Conservation (phyloP, 2,797 vertebrate genomes). For the Gallirallus australis region DNA sequence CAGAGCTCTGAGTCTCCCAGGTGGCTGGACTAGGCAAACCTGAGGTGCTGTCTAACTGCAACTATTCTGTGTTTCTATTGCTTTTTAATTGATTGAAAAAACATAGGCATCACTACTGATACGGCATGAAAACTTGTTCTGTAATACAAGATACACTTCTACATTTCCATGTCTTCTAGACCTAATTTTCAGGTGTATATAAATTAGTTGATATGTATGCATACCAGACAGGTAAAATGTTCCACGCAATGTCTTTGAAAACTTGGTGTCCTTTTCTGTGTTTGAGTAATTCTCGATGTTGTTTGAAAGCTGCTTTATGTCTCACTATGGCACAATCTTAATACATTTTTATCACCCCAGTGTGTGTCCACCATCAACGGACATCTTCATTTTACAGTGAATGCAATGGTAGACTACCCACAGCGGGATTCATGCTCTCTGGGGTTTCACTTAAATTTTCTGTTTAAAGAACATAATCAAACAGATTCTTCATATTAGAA, state of each 20-base stretch:
- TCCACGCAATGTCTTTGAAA: neutral
- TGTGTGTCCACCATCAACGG: neutral
- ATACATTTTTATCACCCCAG: conserved; percentile 6
- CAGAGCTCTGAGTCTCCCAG: fast-evolving
- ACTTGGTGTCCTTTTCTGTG: neutral
- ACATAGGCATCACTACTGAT: neutral
- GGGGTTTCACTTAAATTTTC: neutral
- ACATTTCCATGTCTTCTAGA: neutral
- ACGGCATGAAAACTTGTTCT: neutral
- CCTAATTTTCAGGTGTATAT: neutral
- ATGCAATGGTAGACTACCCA: neutral
- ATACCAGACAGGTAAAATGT: neutral
- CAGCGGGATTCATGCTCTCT: neutral
- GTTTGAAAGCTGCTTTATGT: neutral
- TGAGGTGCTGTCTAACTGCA: fast-evolving
- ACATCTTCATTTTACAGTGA: conserved; percentile 26
- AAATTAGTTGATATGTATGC: neutral
- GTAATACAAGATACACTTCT: neutral
- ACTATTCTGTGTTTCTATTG: neutral
- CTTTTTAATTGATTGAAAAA: neutral
- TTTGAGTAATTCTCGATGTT: conserved; percentile 8
- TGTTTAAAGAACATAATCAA: neutral
- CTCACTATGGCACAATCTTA: conserved; percentile 3
- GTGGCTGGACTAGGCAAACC: neutral
- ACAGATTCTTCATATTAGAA: neutral